Evolutionary conservation across 2,888 invertebrate genomes (phyloP), one percentile per base, ranked within the genome.

Genomic region (Lampropteryx suffumata): DNA sequence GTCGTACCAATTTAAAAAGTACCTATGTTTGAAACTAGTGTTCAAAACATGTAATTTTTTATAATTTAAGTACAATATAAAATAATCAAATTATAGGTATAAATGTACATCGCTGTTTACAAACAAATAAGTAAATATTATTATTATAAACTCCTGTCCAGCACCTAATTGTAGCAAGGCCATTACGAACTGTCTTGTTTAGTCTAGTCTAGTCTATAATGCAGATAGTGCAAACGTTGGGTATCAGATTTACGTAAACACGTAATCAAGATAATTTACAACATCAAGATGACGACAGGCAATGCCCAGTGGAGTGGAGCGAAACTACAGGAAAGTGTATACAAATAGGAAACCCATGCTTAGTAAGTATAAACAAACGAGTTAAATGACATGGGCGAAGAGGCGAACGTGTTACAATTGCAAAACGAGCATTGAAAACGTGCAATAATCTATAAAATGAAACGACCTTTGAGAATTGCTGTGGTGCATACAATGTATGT

Each of bases 241-340:
- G 3, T 17, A 17, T 17, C 17, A 40, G 41, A 49, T 28, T 43
- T 54, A 10, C 46, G 32, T 27, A 32, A 44, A 34, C 39, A 28
- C 53, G 50, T 48, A 41, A 53, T 44, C 27, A 39, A 21, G 30
- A 46, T 39, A 47, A 55, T 42, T 57, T 53, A 45, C 43, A 32
- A 52, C 39, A 47, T 28, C 27, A 14, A 28, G 14, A 42, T 41
- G 44, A 48, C 42, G 50, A 35, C 33, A 43, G 37, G 46, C 52
- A 36, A 50, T 49, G 42, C 24, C 42, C 43, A 49, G 35, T 48
- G 42, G 45, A 44, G 43, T 41, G 33, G 26, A 53, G 39, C 35
- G 29, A 27, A 53, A 48, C 39, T 13, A 46, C 50, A 53, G 39
- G 50, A 54, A 47, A 50, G 34, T 49, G 46, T 24, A 37, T 10